Conservation (phyloP, 2,797 vertebrate species). For the Anolis apletophallus region DNA sequence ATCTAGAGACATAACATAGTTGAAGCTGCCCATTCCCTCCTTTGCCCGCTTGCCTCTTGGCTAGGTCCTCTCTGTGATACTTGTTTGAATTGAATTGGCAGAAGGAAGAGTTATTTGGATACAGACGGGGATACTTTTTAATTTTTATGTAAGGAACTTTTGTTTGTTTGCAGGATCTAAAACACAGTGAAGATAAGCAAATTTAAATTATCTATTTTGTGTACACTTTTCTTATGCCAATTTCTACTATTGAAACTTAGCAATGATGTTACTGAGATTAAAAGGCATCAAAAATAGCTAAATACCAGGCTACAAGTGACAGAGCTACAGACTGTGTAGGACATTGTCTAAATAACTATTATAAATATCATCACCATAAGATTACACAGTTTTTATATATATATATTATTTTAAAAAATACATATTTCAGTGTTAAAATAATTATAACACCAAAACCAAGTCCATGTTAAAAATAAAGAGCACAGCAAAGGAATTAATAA, state of each 20-base stretch:
- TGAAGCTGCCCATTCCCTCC: neutral
- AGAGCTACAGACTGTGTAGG: too few relatives aligned
- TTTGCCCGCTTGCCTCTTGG: neutral
- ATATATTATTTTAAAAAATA: too few relatives aligned
- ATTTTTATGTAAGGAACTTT: conserved; percentile 5
- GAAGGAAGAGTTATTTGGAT: conserved; percentile 1
- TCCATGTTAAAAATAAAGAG: too few relatives aligned
- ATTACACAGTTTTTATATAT: too few relatives aligned
- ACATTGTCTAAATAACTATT: too few relatives aligned
- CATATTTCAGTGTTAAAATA: too few relatives aligned
- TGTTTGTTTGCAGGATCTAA: neutral
- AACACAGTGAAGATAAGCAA: conserved; percentile 14
- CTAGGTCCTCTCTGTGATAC: neutral
- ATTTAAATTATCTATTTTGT: neutral
- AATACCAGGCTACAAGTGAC: too few relatives aligned
- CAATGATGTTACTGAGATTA: neutral
- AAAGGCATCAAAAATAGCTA: too few relatives aligned
- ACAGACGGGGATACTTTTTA: neutral
- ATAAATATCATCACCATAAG: too few relatives aligned
- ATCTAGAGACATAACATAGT: neutral
- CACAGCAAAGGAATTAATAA: too few relatives aligned
- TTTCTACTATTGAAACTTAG: neutral
- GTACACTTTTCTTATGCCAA: neutral
- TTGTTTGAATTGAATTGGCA: neutral
- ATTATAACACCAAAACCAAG: too few relatives aligned